Evolutionary conservation across 92 coral and sea anemone species (phyloP), one percentile per base, ranked within the genome.

Genomic region (Epizoanthus rinbou): DNA sequence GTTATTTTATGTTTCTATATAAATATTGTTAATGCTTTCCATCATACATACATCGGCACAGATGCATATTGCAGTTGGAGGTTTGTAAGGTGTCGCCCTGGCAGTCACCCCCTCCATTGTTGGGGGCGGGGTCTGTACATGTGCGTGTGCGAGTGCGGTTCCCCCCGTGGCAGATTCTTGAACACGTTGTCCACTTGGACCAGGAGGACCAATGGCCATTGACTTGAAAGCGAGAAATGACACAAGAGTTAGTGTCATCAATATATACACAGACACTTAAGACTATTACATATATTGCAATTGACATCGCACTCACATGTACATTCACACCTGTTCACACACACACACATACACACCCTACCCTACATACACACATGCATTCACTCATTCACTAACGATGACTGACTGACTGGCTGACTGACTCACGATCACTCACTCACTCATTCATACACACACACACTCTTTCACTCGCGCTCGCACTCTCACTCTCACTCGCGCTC

Each of bases 121-220:
- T 16, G 7, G 74, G 74, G 53, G 56, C 2, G 45, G 74, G 74
- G 52, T 69, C 45, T 11, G 37, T 28, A 35, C 74, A 69, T 9
- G 74, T 16, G 45, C 74, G 74, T 0, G 22, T 37, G 52, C 22
- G 22, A 17, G 50, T 37, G 13, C 18, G 23, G 50, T 9, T 69
- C 2, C 74, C 54, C 15, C 74, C 74, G 1, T 23, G 6, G 45
- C 54, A 69, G 6, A 13, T 68, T 24, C 73, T 28, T 1, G 47
- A 68, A 3, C 73, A 67, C 35, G 3, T 7, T 14, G 18, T 18
- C 45, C 5, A 13, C n/a, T 2, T 8, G 5, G 43, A 67, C 73
- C 73, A 67, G 17, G 39, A 16, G 39, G 73, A 67, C 73, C 73
- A 67, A 50, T 45, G 19, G 47, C 73, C 73, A 67, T 67, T 67